Percentiles rank a stretch among this genome's conserved stretches.
These are phyloP conservation scores for Scaptomyza montana DNA, from an alignment of 1,140 invertebrate species.

Conservation along the genomic window DNA sequence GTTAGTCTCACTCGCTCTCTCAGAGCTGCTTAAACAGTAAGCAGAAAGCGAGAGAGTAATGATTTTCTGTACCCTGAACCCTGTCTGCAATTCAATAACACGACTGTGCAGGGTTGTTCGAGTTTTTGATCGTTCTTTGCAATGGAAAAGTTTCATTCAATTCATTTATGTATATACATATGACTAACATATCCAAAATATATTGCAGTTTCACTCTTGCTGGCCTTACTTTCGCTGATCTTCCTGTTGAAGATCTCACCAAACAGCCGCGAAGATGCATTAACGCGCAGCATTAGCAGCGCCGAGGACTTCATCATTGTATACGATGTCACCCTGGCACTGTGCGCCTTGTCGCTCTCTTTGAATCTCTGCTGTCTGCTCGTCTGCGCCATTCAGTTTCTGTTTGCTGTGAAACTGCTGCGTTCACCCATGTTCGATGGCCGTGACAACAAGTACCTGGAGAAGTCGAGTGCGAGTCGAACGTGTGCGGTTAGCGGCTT, in stretches of 20 bases:
- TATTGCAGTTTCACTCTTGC: slow-evolving; percentile 88
- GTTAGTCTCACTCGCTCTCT: too few species aligned
- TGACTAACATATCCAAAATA: neutral
- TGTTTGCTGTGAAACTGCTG: slow-evolving; percentile 95
- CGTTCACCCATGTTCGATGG: slow-evolving; percentile 88
- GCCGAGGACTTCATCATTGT: slow-evolving; percentile 92
- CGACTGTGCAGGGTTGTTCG: too few species aligned
- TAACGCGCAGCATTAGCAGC: slow-evolving; percentile 84
- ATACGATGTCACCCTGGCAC: slow-evolving; percentile 94
- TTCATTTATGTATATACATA: neutral
- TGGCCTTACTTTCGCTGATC: slow-evolving; percentile 92
- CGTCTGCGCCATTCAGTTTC: slow-evolving; percentile 96
- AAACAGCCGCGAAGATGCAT: slow-evolving; percentile 83
- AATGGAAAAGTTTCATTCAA: neutral
- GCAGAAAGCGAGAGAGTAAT: too few species aligned
- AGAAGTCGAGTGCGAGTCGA: slow-evolving; percentile 94
- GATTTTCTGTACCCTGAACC: too few species aligned
- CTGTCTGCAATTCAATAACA: too few species aligned
- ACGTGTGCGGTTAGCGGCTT: slow-evolving; percentile 96
- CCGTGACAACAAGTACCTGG: slow-evolving; percentile 93
- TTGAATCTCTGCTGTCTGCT: slow-evolving; percentile 95
- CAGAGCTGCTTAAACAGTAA: too few species aligned
- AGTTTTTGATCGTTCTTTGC: too few species aligned
- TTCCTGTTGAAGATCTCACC: slow-evolving; percentile 94
- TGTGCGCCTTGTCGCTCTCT: slow-evolving; percentile 93